phyloP scores from a whole-genome alignment of 2,113 vertebrate species.

The Ceyx margarethae region DNA sequence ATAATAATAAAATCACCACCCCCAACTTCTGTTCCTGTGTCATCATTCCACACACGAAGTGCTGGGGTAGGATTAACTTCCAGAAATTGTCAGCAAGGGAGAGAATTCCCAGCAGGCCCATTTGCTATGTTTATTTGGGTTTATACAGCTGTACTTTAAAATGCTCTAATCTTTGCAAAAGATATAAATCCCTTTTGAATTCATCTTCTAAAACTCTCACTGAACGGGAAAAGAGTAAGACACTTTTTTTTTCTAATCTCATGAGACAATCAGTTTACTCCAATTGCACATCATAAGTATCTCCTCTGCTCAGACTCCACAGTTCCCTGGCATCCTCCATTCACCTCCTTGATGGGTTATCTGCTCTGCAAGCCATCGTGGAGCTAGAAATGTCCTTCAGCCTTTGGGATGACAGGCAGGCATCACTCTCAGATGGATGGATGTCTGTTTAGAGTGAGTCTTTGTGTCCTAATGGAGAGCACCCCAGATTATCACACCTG shows the following conservation, averaged over 20 bases:
- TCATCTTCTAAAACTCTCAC: neutral
- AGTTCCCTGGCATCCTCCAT: neutral
- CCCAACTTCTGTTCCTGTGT: neutral
- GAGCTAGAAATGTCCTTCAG: neutral
- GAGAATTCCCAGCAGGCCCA: neutral
- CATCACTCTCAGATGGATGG: neutral
- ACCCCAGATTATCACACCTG: neutral
- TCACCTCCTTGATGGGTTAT: neutral
- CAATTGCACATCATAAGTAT: neutral
- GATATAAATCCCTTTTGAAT: neutral
- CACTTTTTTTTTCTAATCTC: neutral
- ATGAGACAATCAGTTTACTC: neutral
- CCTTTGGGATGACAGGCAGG: neutral
- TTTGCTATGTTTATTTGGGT: neutral
- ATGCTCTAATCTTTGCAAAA: neutral
- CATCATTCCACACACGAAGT: neutral
- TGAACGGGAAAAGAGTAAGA: neutral
- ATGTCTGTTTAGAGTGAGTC: neutral
- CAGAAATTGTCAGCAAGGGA: neutral
- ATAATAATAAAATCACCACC: neutral
- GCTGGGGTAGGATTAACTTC: neutral
- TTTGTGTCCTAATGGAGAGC: neutral
- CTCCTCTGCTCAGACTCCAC: neutral
- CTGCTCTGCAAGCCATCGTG: neutral
- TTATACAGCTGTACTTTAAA: neutral